phyloP scores from a whole-genome alignment of 2,888 invertebrate species.

The Eueremaeus valkanovi region DNA sequence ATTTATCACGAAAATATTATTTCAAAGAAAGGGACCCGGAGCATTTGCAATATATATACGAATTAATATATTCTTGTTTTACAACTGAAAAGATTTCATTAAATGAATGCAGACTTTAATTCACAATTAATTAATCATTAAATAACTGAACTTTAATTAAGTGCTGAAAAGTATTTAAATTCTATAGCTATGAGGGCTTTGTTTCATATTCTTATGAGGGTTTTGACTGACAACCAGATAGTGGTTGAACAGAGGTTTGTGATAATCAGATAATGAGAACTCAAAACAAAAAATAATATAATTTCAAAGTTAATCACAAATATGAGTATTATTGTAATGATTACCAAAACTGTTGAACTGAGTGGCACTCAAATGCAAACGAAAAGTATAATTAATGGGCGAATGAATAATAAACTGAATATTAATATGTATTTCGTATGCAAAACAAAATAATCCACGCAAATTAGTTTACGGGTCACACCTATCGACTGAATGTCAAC shows the following conservation, averaged over 20 bases:
- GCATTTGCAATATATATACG: too few relatives aligned
- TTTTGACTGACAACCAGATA: too few relatives aligned
- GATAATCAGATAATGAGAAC: neutral
- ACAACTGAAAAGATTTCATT: too few relatives aligned
- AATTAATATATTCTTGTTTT: too few relatives aligned
- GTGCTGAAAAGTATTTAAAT: too few relatives aligned
- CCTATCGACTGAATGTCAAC: neutral
- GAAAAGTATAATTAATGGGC: neutral
- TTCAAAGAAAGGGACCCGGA: too few relatives aligned
- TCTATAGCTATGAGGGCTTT: too few relatives aligned
- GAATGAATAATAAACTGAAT: neutral
- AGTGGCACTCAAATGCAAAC: neutral
- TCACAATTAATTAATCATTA: too few relatives aligned
- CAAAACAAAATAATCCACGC: neutral
- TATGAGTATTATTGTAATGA: neutral
- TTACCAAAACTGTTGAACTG: neutral
- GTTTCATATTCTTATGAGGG: too few relatives aligned
- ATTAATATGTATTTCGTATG: neutral
- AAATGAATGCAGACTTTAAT: too few relatives aligned
- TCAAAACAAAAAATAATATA: neutral
- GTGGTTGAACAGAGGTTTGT: neutral
- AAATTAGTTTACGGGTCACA: slow-evolving; percentile 1
- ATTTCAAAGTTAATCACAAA: neutral
- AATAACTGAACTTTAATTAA: too few relatives aligned
- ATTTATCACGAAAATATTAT: too few relatives aligned